Evolutionary conservation across 2,113 vertebrate species (phyloP).

Genomic region (Collichthys lucidus): DNA sequence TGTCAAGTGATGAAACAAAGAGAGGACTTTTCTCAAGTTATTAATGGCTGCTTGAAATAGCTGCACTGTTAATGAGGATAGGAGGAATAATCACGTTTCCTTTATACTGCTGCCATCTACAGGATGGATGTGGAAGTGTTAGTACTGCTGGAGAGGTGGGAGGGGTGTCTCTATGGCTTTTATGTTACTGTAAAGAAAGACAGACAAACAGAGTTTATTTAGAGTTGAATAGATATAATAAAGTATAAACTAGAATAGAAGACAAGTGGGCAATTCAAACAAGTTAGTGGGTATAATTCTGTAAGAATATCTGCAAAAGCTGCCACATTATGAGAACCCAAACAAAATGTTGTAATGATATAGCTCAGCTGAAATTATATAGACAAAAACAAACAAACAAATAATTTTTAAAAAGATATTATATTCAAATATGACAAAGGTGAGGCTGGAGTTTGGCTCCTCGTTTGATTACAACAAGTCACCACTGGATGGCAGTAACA

Average conservation of each 20-base stretch:
- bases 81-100: constrained; percentile 22
- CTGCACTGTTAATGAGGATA: constrained; percentile 22
- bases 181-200: neutral
- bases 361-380: neutral
- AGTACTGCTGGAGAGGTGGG: neutral
- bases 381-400: too few relatives aligned
- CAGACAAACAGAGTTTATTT: neutral
- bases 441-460: neutral
- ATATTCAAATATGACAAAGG: neutral
- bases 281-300: neutral
- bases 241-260: neutral
- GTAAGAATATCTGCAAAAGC: neutral
- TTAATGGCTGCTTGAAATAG: constrained; percentile 53
- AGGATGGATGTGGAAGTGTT: constrained; percentile 7
- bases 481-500: constrained; percentile 75
- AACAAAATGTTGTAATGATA: neutral
- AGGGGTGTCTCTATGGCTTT: neutral
- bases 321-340: neutral
- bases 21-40: constrained; percentile 53
- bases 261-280: neutral
- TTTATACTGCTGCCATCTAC: constrained; percentile 78
- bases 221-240: neutral
- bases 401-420: neutral
- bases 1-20: constrained; percentile 63
- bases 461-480: neutral